Conservation (phyloP, 2,797 vertebrate species). For the Neopelma chrysocephalum region DNA sequence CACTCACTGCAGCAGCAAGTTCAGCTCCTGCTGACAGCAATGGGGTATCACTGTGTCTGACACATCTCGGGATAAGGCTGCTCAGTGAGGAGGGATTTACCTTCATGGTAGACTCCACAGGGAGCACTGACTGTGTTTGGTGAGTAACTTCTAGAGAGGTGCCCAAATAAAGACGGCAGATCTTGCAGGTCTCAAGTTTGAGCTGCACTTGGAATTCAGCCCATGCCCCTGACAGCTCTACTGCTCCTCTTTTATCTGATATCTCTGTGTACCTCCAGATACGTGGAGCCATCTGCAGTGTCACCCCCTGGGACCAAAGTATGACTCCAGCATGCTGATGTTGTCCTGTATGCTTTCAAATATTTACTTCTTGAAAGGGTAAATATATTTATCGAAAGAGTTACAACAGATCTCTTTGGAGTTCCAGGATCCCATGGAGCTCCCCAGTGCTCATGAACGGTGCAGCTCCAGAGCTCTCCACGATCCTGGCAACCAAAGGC, state of each 20-base stretch:
- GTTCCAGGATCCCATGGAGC: background rate
- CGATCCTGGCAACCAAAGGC: background rate
- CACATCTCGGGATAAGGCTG: background rate
- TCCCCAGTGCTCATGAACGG: background rate
- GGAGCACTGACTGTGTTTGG: background rate
- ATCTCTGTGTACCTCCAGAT: background rate
- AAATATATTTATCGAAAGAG: background rate
- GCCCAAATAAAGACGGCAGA: background rate
- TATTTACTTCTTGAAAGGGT: background rate
- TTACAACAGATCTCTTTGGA: background rate
- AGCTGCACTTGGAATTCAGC: background rate
- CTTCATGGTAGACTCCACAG: background rate
- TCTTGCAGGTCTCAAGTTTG: background rate
- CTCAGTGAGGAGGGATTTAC: background rate
- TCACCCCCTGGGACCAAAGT: background rate
- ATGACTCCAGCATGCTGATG: background rate
- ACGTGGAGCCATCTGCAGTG: background rate
- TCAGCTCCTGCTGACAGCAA: background rate
- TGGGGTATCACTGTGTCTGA: fast-evolving
- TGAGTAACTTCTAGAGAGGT: background rate
- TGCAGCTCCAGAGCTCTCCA: background rate
- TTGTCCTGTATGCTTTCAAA: background rate
- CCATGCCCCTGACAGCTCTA: background rate
- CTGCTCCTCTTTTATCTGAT: background rate
- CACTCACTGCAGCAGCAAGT: background rate